Percentiles rank a stretch among this genome's conserved stretches.
Conservation (phyloP, 2,797 vertebrate genomes). For the Myripristis jacobus region DNA sequence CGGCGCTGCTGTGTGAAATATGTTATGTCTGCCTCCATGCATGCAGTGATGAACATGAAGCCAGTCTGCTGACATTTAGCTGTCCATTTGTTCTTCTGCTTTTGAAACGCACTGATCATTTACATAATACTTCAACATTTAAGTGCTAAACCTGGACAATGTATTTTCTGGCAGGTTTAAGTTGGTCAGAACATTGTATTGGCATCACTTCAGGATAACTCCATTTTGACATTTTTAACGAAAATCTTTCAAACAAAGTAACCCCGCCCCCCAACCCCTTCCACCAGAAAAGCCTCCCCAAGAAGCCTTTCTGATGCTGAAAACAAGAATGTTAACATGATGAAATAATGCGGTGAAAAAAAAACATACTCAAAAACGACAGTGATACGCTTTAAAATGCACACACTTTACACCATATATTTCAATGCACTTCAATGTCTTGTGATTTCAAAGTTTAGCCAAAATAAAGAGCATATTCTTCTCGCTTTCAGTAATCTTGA, state of each 20-base stretch:
- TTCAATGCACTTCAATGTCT: slow-evolving; percentile 72
- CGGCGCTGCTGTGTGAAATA: not conserved
- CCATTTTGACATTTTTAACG: slow-evolving; percentile 62
- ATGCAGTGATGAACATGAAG: slow-evolving; percentile 24
- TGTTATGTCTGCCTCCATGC: slow-evolving; percentile 19
- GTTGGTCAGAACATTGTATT: slow-evolving; percentile 47
- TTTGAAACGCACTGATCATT: slow-evolving; percentile 28
- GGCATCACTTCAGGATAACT: slow-evolving; percentile 50
- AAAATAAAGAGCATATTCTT: slow-evolving; percentile 76
- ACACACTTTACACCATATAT: slow-evolving; percentile 84
- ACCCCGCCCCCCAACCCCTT: slow-evolving; percentile 40
- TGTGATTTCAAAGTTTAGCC: slow-evolving; percentile 73
- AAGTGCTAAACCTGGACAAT: slow-evolving; percentile 76
- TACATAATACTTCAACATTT: slow-evolving; percentile 62
- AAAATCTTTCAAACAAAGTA: slow-evolving; percentile 68
- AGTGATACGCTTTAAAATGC: slow-evolving; percentile 81
- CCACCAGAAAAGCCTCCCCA: slow-evolving; percentile 52
- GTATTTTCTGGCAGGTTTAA: slow-evolving; percentile 61
- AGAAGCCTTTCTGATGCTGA: slow-evolving; percentile 46
- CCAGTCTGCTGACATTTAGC: not conserved
- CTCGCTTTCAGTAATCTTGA: slow-evolving; percentile 73
- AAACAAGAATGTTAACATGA: slow-evolving; percentile 69
- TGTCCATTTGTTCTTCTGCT: not conserved
- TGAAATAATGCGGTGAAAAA: slow-evolving; percentile 71
- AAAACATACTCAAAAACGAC: slow-evolving; percentile 73